Base-by-base conservation (phyloP, 2,113 vertebrate genomes). In the Nansenia antarctica region DNA sequence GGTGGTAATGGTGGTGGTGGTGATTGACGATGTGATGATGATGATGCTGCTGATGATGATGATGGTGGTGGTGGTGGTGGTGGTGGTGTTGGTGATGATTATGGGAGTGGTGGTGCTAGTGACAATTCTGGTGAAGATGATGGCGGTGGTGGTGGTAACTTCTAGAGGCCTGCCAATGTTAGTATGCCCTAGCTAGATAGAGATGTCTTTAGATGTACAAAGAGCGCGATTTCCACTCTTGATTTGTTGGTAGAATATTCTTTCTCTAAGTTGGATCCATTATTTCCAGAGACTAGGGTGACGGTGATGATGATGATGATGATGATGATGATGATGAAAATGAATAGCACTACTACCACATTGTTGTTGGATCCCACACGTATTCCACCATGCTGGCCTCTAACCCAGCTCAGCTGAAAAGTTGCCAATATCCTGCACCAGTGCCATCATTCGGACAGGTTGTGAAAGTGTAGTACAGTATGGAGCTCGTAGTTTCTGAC, bases 401-500 rank as follows among this genome's bases (percentile, higher is more conserved):
- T n/a, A n/a, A n/a, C n/a, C n/a, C n/a, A n/a, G n/a, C 3, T 5
- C 39, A 42, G 39, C 39, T 42, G 39, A 42, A 42, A 14, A 18
- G 39, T 18, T 5, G 39, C 14, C 39, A 18, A 42, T 42, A 5
- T 42, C 15, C 18, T 42, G 14, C 14, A 15, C 37, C 14, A 42
- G 37, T 15, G 37, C 37, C 14, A 42, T 42, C 12, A 42, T 5
- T 42, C 18, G 18, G 6, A 42, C 39, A 42, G 39, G 39, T 18
- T 42, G 18, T 42, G 39, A 42, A 18, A 18, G 15, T n/a, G n/a
- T 42, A 42, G 39, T 31, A 30, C n/a, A 6, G 35, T 52, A 52
- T n/a, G 20, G 6, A 12, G 9, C 4, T 58, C 27, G 8, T 32
- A 31, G 14, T 66, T 72, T 49, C 62, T 61, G 49, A 68, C 52